A percentile compares a stretch with the other conserved stretches of the same genome.
phyloP scores from a whole-genome alignment of 2,888 invertebrate species.

The Drosophila limbata region DNA sequence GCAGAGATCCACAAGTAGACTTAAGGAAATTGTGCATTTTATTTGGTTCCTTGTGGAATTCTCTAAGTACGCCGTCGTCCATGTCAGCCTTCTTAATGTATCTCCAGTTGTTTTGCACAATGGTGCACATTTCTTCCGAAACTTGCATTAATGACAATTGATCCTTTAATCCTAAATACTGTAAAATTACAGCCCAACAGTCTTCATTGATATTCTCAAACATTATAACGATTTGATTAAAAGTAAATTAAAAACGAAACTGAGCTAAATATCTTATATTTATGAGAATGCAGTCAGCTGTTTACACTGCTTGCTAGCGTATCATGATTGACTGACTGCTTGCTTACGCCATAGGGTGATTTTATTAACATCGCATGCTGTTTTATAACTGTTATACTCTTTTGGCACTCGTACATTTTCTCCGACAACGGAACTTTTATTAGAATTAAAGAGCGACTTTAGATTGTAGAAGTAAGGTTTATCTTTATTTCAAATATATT shows the following conservation, averaged over 20 bases:
- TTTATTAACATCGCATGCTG: not conserved
- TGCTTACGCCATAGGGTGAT: not conserved
- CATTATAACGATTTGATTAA: constrained; percentile 8
- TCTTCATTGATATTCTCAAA: constrained; percentile 1
- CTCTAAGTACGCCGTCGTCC: not conserved
- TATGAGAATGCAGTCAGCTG: not conserved
- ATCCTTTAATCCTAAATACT: not conserved
- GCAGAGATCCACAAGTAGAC: not conserved
- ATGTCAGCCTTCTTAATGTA: not conserved
- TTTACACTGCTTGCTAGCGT: not conserved
- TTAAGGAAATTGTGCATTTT: constrained; percentile 3
- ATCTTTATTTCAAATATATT: too few relatives aligned
- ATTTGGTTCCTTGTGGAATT: not conserved
- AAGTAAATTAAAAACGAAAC: not conserved
- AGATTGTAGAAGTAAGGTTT: too few relatives aligned
- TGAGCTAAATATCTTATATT: too few relatives aligned
- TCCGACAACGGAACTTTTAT: too few relatives aligned
- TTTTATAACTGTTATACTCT: not conserved
- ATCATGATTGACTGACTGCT: not conserved
- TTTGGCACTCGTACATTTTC: not conserved
- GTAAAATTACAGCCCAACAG: constrained; percentile 1
- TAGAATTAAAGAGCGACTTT: too few relatives aligned
- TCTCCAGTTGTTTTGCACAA: constrained; percentile 7
- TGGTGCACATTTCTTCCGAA: not conserved
- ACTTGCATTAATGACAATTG: constrained; percentile 12